phyloP scores from a whole-genome alignment of 2,113 vertebrate species.

The Artemisiospiza belli region DNA sequence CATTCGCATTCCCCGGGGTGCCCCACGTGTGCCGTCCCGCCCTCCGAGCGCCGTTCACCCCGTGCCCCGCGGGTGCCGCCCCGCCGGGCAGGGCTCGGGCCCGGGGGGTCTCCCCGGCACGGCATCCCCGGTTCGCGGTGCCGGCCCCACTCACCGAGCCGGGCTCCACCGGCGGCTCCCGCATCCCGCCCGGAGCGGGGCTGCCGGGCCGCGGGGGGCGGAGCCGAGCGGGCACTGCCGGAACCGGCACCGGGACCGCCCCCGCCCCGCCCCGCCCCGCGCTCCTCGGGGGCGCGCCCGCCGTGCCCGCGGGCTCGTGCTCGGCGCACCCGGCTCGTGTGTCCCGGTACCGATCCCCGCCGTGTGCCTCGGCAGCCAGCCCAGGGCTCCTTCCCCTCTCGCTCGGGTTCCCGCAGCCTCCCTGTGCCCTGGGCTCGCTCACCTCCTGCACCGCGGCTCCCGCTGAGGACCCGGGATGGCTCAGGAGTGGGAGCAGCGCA shows the following conservation, averaged over 20 bases:
- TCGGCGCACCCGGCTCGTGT: background rate
- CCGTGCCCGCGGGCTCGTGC: background rate
- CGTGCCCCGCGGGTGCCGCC: background rate
- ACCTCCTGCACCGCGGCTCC: background rate
- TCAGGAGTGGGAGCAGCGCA: background rate
- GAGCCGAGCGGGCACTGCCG: background rate
- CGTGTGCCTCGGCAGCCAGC: background rate
- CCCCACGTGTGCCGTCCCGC: too few species aligned
- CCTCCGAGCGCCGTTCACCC: background rate
- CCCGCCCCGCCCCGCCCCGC: background rate
- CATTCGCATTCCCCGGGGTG: background rate
- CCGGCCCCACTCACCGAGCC: background rate
- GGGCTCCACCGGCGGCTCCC: background rate
- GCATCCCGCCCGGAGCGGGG: background rate
- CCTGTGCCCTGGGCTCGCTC: background rate
- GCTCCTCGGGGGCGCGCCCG: background rate
- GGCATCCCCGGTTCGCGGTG: background rate
- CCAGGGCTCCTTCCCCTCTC: background rate
- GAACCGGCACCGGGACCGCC: background rate
- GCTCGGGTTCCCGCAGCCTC: background rate
- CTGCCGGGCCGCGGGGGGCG: background rate
- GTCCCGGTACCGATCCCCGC: background rate
- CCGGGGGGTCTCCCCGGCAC: background rate
- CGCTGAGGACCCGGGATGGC: rapidly evolving
- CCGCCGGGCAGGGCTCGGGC: background rate